These are phyloP conservation scores for Incurvaria masculella DNA, from an alignment of 2,888 invertebrate genomes.

Conservation along the genomic window DNA sequence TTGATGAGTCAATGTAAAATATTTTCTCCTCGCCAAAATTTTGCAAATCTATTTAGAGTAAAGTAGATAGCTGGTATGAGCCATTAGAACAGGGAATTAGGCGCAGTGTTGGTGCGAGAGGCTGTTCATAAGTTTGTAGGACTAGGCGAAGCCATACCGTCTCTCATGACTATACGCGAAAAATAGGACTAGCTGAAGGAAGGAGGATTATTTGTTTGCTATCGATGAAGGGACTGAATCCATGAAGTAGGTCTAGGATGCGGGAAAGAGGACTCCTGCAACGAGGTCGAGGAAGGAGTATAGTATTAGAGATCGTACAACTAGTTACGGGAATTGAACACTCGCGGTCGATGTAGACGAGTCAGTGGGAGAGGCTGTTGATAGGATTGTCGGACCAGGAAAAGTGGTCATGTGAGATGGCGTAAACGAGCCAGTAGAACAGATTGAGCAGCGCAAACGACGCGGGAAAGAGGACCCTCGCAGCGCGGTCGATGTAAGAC, in stretches of 20 bases:
- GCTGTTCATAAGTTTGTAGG: conserved; percentile 60
- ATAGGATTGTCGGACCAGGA: conserved; percentile 69
- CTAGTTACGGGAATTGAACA: not conserved
- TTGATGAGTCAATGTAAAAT: too few relatives aligned
- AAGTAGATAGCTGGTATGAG: too few relatives aligned
- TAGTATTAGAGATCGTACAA: not conserved
- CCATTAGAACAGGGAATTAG: too few relatives aligned
- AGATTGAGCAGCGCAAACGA: conserved; percentile 84
- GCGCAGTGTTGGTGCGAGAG: conserved; percentile 46
- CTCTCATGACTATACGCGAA: conserved; percentile 75
- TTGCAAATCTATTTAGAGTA: too few relatives aligned
- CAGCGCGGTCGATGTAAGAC: conserved; percentile 78
- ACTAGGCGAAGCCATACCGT: conserved; percentile 73
- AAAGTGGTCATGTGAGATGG: conserved; percentile 72
- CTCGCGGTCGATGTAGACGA: not conserved
- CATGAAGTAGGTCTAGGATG: too few relatives aligned
- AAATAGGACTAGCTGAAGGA: not conserved
- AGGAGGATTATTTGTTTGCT: not conserved
- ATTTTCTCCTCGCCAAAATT: too few relatives aligned
- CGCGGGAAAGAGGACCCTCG: conserved; percentile 79
- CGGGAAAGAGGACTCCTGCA: too few relatives aligned
- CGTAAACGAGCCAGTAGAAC: conserved; percentile 87
- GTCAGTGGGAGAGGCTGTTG: conserved; percentile 48
- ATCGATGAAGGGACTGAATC: too few relatives aligned
- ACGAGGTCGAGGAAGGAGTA: not conserved